phyloP scores from a whole-genome alignment of 2,113 vertebrate species.

The Hassar affinis region DNA sequence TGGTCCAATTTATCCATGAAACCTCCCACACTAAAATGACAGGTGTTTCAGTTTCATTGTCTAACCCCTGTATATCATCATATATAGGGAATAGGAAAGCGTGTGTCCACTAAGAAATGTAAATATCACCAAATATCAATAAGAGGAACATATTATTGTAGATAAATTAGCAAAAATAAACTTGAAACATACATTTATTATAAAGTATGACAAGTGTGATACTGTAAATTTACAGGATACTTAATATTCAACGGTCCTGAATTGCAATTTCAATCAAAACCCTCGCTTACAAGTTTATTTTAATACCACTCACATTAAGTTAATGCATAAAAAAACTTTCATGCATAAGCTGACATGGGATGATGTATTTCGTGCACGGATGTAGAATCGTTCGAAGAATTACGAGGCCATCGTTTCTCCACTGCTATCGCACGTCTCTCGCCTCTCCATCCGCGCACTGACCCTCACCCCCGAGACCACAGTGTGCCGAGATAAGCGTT shows the following conservation, averaged over 20 bases:
- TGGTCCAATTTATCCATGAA: too few relatives aligned
- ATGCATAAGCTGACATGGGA: background rate
- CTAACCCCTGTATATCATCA: too few relatives aligned
- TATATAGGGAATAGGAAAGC: too few relatives aligned
- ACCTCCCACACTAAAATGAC: too few relatives aligned
- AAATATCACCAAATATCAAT: background rate
- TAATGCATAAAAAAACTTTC: background rate
- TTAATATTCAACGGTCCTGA: background rate
- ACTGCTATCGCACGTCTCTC: background rate
- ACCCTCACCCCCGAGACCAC: slow-evolving; percentile 1
- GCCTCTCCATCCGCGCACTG: background rate
- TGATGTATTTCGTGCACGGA: background rate
- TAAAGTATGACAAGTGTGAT: background rate
- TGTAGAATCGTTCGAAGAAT: background rate
- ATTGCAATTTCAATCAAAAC: background rate
- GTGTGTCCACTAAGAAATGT: background rate
- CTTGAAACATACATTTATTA: background rate
- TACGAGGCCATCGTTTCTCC: too few relatives aligned
- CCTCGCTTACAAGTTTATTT: too few relatives aligned
- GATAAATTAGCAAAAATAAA: background rate
- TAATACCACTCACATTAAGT: background rate
- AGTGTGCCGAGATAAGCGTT: slow-evolving; percentile 14
- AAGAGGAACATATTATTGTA: background rate
- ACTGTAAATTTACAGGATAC: background rate
- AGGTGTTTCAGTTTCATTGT: too few relatives aligned